Percentiles rank a stretch among this genome's conserved stretches.
Evolutionary conservation across 2,888 invertebrate genomes (phyloP).

Genomic region (Andrena haemorrhoa): DNA sequence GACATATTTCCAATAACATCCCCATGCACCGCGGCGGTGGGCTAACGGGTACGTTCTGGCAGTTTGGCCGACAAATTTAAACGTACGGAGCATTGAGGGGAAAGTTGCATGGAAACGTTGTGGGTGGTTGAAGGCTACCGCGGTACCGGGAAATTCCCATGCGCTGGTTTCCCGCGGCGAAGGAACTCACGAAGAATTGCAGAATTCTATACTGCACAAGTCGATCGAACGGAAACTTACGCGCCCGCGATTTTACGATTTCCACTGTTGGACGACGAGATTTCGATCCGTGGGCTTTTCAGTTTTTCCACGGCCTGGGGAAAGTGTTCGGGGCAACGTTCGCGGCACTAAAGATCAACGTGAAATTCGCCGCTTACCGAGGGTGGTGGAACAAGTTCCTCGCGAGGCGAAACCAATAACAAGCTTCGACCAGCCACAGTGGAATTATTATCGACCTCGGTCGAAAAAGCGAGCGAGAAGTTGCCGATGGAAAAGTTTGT

Average conservation of each 20-base stretch:
- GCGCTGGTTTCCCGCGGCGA: not conserved
- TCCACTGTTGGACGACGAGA: not conserved
- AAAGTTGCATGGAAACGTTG: conserved; percentile 18
- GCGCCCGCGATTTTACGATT: conserved; percentile 43
- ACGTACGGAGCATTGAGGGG: conserved; percentile 5
- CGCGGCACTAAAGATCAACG: conserved; percentile 32
- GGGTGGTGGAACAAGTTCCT: conserved; percentile 4
- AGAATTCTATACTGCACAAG: conserved; percentile 31
- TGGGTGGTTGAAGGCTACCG: conserved; percentile 14
- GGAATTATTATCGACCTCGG: conserved; percentile 4
- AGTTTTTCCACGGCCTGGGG: not conserved
- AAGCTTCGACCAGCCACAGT: not conserved
- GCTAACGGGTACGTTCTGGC: not conserved
- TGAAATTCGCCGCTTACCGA: conserved; percentile 20
- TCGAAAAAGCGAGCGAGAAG: not conserved
- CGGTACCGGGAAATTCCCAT: conserved; percentile 14
- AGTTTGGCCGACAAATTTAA: conserved; percentile 27
- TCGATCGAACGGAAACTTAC: conserved; percentile 34
- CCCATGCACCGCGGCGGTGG: not conserved
- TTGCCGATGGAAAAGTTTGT: not conserved
- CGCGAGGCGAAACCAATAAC: conserved; percentile 25
- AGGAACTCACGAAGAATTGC: conserved; percentile 35
- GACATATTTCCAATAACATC: not conserved
- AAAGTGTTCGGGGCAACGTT: not conserved
- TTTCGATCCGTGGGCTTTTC: conserved; percentile 1